Base-by-base conservation (phyloP, 2,797 vertebrate genomes). In the Intellagama lesueurii region DNA sequence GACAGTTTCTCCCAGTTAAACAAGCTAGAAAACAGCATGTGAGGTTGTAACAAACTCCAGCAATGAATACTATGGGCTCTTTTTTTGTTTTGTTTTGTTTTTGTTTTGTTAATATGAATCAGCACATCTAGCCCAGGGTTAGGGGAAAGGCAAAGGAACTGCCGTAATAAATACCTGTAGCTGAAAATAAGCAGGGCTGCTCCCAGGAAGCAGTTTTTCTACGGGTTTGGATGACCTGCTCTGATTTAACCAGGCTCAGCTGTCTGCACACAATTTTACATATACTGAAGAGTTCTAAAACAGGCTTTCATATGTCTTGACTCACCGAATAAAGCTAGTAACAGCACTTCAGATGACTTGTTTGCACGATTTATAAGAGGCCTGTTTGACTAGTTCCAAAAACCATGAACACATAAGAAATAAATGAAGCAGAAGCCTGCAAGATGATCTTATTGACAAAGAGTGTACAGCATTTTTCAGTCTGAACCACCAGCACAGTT, bases 211-310 rank as follows among this genome's bases (percentile, higher is more conserved):
- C 30, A 72, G 73, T 40, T 40, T 44, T 76, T 22, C 73, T 76
- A 44, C 35, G 40, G 73, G 40, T 32, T 56, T 56, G 52, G 52
- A 56, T 56, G 52, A 56, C 52, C 2, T 56, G 52, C 52, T 56
- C 73, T 44, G 35, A 76, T 44, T 40, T 44, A 40, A 17, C 73
- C 73, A 76, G 73, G 16, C 47, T 76, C 95, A 94, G 92, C 94
- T 96, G 91, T 96, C 96, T 95, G 92, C 94, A 94, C 92, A 96
- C 94, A 96, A 96, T 90, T 91, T 94, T 95, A 95, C 85, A 93
- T 89, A 92, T 95, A 94, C 93, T 92, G 92, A 92, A 92, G 90
- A 94, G 95, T 95, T 97, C 89, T 93, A 91, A 95, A 96, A 96
- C 91, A 56, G 80, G 32, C 89, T 93, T 95, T 94, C 87, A 92